Percentiles rank a stretch among this genome's conserved stretches.
phyloP scores from a whole-genome alignment of 2,888 invertebrate species.

The Anoplius nigerrimus region DNA sequence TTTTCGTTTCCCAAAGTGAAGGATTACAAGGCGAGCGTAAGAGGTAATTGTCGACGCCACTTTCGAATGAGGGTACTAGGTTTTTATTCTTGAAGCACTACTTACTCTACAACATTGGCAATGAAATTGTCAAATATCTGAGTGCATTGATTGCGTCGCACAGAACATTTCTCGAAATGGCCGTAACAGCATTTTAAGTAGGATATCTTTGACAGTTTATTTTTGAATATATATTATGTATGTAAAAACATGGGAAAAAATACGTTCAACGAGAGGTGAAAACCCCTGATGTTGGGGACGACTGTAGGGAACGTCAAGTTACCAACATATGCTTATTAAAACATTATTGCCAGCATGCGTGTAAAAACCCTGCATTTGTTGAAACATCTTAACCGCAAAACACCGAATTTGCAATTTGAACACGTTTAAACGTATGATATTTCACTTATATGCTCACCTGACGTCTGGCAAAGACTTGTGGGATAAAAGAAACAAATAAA shows the following conservation, averaged over 20 bases:
- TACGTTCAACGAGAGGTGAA: not conserved
- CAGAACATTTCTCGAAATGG: too few relatives aligned
- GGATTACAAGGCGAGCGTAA: not conserved
- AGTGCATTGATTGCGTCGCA: not conserved
- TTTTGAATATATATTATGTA: constrained; percentile 40
- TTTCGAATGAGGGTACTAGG: constrained; percentile 38
- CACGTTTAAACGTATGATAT: constrained; percentile 21
- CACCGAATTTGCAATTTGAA: constrained; percentile 21
- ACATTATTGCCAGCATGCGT: not conserved
- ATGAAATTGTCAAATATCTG: not conserved
- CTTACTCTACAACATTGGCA: not conserved
- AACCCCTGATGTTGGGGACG: constrained; percentile 12
- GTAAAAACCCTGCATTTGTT: not conserved
- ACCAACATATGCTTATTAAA: constrained; percentile 24
- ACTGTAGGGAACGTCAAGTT: constrained; percentile 23
- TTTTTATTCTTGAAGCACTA: not conserved
- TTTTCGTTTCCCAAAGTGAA: too few relatives aligned
- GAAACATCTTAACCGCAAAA: constrained; percentile 15
- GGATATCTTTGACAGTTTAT: constrained; percentile 34
- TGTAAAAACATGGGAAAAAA: constrained; percentile 10
- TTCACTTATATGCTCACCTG: constrained; percentile 23
- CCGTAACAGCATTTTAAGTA: constrained; percentile 20
- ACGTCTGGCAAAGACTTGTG: constrained; percentile 16
- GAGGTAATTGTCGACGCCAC: constrained; percentile 12
- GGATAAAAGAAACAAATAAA: constrained; percentile 24